Percentiles rank a stretch among this genome's conserved stretches.
These are phyloP conservation scores for Pangasianodon gigas DNA, from an alignment of 2,113 vertebrate species.

Conservation along the genomic window DNA sequence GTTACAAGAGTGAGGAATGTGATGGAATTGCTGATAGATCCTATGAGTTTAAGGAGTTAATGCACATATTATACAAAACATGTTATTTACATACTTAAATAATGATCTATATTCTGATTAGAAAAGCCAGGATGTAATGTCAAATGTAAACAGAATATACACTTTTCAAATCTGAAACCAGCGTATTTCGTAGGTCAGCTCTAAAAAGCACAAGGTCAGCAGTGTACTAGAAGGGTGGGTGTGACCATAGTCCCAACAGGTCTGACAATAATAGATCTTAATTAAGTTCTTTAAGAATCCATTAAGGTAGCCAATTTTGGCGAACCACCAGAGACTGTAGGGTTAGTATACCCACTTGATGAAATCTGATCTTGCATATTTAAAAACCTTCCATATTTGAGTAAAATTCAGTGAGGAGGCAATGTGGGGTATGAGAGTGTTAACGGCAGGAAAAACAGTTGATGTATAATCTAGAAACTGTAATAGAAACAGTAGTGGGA, in stretches of 20 bases:
- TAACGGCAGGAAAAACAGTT: not conserved
- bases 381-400: not conserved
- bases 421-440: not conserved
- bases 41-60: not conserved
- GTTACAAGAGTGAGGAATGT: not conserved
- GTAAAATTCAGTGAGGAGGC: not conserved
- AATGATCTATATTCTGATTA: not conserved
- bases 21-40: not conserved
- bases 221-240: conserved; percentile 24
- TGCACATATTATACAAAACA: not conserved
- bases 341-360: conserved; percentile 60
- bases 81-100: not conserved
- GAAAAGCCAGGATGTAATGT: not conserved
- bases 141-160: not conserved
- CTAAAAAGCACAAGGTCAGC: conserved; percentile 39
- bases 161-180: not conserved
- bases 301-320: conserved; percentile 70
- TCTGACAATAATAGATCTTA: conserved; percentile 62
- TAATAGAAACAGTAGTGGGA: not conserved
- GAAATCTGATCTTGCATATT: conserved; percentile 50
- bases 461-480: not conserved
- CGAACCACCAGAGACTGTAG: conserved; percentile 53
- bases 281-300: conserved; percentile 65
- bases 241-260: conserved; percentile 60
- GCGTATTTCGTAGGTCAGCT: conserved; percentile 5